These are phyloP conservation scores for Pocillopora verrucosa DNA, from an alignment of 64 coral and sea anemone genomes.

Conservation along the genomic window DNA sequence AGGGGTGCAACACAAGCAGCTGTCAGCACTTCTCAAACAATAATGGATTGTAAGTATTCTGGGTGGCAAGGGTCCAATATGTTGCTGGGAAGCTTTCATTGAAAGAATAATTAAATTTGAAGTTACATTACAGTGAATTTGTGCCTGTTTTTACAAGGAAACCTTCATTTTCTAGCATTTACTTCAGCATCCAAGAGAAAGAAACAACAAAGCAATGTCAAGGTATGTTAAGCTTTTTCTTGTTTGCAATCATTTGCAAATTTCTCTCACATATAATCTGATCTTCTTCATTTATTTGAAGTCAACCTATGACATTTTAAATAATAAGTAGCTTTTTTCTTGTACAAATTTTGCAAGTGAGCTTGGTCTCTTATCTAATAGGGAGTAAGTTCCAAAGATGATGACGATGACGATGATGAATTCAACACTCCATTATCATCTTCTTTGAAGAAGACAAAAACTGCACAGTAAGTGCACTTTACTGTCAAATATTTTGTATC, in stretches of 20 bases:
- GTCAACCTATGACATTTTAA: neutral
- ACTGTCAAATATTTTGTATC: neutral
- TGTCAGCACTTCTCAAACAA: slow-evolving; percentile 31
- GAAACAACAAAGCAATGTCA: neutral
- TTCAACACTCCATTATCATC: slow-evolving; percentile 58
- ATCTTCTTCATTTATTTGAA: neutral
- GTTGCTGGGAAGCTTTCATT: neutral
- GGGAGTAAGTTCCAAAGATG: slow-evolving; percentile 15
- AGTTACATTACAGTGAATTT: neutral
- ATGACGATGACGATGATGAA: slow-evolving; percentile 46
- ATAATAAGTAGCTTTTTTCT: neutral
- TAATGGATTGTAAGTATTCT: slow-evolving; percentile 79
- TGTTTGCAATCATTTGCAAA: neutral
- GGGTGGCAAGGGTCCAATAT: neutral
- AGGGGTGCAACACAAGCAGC: slow-evolving; percentile 30
- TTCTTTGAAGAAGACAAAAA: slow-evolving; percentile 42
- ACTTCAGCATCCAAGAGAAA: slow-evolving; percentile 32
- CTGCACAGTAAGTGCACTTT: neutral
- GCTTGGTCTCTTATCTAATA: neutral
- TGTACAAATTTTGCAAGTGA: too few species aligned
- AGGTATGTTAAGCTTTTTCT: neutral
- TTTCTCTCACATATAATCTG: neutral
- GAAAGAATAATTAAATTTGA: neutral
- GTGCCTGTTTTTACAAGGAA: neutral
- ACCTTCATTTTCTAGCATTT: slow-evolving; percentile 1